These are phyloP conservation scores for Trematocara stigmaticum DNA, from an alignment of 2,113 vertebrate species.

Conservation along the genomic window DNA sequence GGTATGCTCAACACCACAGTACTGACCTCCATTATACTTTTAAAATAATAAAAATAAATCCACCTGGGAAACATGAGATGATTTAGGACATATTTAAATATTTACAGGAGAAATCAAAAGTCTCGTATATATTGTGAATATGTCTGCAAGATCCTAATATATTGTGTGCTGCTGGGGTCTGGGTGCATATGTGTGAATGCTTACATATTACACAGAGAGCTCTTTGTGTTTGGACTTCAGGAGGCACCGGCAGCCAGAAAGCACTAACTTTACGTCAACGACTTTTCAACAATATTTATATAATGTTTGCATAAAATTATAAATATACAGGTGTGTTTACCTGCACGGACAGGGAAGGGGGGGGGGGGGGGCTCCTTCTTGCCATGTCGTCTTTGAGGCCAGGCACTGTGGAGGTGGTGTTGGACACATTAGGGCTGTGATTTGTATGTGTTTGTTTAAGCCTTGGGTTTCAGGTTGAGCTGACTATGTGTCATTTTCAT, in stretches of 20 bases:
- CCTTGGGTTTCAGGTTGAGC: conserved; percentile 45
- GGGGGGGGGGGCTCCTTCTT: background rate
- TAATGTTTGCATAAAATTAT: conserved; percentile 55
- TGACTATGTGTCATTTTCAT: conserved; percentile 54
- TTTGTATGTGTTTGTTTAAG: conserved; percentile 63
- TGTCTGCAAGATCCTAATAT: background rate
- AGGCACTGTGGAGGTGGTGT: conserved; percentile 2
- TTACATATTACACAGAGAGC: conserved; percentile 49
- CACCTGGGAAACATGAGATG: conserved; percentile 38
- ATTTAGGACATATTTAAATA: conserved; percentile 20
- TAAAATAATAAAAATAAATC: conserved; percentile 50
- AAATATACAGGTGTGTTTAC: conserved; percentile 72
- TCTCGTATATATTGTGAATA: background rate
- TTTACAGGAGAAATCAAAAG: background rate
- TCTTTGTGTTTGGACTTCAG: conserved; percentile 49
- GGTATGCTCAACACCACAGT: conserved; percentile 8
- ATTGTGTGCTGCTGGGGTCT: background rate
- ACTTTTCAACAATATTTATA: conserved; percentile 58
- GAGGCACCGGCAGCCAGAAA: conserved; percentile 7
- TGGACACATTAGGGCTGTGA: conserved; percentile 29
- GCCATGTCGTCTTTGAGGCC: background rate
- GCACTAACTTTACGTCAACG: conserved; percentile 51
- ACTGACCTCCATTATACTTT: conserved; percentile 35
- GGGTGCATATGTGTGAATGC: conserved; percentile 21
- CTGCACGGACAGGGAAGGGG: conserved; percentile 3